A percentile compares a stretch with the other conserved stretches of the same genome.
These are phyloP conservation scores for Periphyllus acericola DNA, from an alignment of 2,888 invertebrate species.

Conservation along the genomic window DNA sequence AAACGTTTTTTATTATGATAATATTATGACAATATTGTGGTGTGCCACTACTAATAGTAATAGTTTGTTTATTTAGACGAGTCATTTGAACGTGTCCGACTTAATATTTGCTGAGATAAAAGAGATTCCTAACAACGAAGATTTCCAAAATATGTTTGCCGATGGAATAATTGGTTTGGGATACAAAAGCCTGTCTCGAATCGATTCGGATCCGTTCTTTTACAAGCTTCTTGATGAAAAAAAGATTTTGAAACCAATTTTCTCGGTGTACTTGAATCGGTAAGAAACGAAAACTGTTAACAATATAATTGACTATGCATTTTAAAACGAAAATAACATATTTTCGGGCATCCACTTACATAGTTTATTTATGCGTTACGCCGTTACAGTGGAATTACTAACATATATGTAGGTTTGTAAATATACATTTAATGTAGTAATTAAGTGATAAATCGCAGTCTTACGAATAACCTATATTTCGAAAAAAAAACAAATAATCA, in stretches of 20 bases:
- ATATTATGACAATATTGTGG: too few relatives aligned
- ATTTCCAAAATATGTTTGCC: slow-evolving; percentile 32
- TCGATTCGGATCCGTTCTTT: slow-evolving; percentile 33
- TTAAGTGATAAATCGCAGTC: too few relatives aligned
- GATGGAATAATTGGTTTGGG: slow-evolving; percentile 63
- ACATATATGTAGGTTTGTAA: too few relatives aligned
- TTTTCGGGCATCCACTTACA: not conserved
- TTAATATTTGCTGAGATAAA: slow-evolving; percentile 61
- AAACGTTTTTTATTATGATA: too few relatives aligned
- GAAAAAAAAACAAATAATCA: too few relatives aligned
- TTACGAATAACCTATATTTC: too few relatives aligned
- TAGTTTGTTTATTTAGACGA: slow-evolving; percentile 41
- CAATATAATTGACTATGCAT: too few relatives aligned
- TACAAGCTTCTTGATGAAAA: slow-evolving; percentile 50
- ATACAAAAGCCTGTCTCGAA: not conserved
- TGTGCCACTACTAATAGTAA: too few relatives aligned
- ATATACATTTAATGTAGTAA: too few relatives aligned
- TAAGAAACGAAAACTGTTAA: not conserved
- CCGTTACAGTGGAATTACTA: too few relatives aligned
- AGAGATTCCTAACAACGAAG: slow-evolving; percentile 6
- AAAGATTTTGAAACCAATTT: slow-evolving; percentile 58
- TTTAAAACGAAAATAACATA: too few relatives aligned
- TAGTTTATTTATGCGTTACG: too few relatives aligned
- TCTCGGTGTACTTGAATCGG: slow-evolving; percentile 63
- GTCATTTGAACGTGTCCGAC: slow-evolving; percentile 61